A percentile compares a stretch with the other conserved stretches of the same genome.
Evolutionary conservation across 2,888 invertebrate genomes (phyloP).

Genomic region (Hydroisotoma schaefferi): DNA sequence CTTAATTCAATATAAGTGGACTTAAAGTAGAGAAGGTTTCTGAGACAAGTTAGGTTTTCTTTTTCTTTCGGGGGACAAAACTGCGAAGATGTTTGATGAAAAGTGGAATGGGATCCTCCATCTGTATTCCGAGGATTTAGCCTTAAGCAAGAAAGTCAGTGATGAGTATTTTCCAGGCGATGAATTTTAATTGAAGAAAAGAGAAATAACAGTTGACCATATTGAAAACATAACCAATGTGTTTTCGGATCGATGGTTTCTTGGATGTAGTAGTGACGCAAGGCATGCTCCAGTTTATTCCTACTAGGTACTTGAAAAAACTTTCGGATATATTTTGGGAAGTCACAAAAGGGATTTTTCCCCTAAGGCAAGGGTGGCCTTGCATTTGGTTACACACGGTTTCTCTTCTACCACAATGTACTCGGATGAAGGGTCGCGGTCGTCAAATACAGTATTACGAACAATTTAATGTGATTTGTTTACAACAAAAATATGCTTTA

Average conservation of each 20-base stretch:
- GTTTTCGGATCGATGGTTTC: slow-evolving; percentile 31
- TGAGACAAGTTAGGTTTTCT: no score
- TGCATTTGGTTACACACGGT: slow-evolving; percentile 13
- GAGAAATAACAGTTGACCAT: slow-evolving; percentile 16
- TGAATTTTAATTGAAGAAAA: not conserved
- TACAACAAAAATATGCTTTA: slow-evolving; percentile 1
- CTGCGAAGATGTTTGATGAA: slow-evolving; percentile 19
- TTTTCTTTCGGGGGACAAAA: no score
- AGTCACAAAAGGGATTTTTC: slow-evolving; percentile 9
- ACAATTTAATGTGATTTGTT: no score
- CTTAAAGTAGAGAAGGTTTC: no score
- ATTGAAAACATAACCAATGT: slow-evolving; percentile 24
- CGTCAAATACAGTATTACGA: slow-evolving; percentile 22
- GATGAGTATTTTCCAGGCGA: slow-evolving; percentile 4
- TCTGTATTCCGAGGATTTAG: slow-evolving; percentile 16
- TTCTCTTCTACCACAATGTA: slow-evolving; percentile 11
- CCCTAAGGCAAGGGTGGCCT: slow-evolving; percentile 18
- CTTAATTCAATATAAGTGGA: no score
- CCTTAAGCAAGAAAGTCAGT: slow-evolving; percentile 15
- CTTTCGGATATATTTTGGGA: slow-evolving; percentile 26
- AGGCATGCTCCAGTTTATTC: slow-evolving; percentile 25
- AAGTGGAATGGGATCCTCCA: slow-evolving; percentile 23
- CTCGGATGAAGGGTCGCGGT: slow-evolving; percentile 13
- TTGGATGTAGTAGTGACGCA: slow-evolving; percentile 22
- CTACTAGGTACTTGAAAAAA: slow-evolving; percentile 30